phyloP scores from a whole-genome alignment of 2,797 vertebrate species.

The Hozukius guyotensis region DNA sequence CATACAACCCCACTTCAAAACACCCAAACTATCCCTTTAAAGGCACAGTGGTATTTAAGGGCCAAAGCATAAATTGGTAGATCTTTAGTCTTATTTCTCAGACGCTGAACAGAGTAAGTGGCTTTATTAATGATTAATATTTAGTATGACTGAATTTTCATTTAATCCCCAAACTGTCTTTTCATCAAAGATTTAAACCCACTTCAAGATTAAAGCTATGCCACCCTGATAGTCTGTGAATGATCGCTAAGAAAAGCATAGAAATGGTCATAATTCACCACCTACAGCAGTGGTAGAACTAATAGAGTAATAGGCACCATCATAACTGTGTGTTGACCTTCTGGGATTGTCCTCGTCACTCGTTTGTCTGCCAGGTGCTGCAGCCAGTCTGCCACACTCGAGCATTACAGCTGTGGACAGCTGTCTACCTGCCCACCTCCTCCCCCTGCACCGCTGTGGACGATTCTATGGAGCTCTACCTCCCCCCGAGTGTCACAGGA shows the following conservation, averaged over 20 bases:
- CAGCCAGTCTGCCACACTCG: slow-evolving; percentile 98
- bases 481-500: slow-evolving; percentile 86
- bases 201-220: neutral
- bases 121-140: neutral
- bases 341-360: neutral
- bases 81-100: neutral
- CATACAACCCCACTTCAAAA: neutral
- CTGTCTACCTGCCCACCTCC: slow-evolving; percentile 95
- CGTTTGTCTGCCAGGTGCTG: slow-evolving; percentile 86
- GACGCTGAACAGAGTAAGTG: neutral
- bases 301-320: neutral
- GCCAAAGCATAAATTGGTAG: neutral
- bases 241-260: neutral
- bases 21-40: neutral
- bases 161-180: neutral
- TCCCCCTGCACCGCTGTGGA: slow-evolving; percentile 95
- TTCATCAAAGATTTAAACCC: slow-evolving; percentile 3
- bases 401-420: slow-evolving; percentile 95
- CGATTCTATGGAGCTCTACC: slow-evolving; percentile 95
- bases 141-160: neutral
- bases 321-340: slow-evolving; percentile 27
- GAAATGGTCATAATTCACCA: neutral
- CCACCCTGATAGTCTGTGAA: neutral
- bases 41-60: neutral
- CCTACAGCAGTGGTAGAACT: neutral